Evolutionary conservation across 2,888 invertebrate genomes (phyloP).

Genomic region (Cepaea hortensis): DNA sequence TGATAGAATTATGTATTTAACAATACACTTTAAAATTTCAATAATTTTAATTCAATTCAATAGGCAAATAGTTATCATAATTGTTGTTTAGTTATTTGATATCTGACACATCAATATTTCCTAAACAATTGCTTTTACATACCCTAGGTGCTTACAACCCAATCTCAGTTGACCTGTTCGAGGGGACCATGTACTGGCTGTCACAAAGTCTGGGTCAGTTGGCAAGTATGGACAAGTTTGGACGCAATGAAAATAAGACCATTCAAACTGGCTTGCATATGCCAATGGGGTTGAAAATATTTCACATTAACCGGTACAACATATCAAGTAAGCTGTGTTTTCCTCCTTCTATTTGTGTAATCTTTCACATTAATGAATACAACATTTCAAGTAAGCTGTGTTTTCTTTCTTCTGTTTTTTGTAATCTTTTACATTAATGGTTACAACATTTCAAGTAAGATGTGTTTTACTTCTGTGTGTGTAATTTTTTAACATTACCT

Average conservation of each 20-base stretch:
- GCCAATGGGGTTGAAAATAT: constrained; percentile 88
- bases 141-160: constrained; percentile 83
- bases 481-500: too few relatives aligned
- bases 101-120: too few relatives aligned
- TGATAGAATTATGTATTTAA: too few relatives aligned
- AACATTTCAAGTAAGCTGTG: constrained; percentile 81
- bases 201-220: constrained; percentile 91
- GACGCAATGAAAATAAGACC: constrained; percentile 90
- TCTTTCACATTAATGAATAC: constrained; percentile 89
- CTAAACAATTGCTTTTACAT: too few relatives aligned
- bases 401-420: neutral
- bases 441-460: too few relatives aligned
- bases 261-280: constrained; percentile 89
- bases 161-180: constrained; percentile 93
- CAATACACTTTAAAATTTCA: too few relatives aligned
- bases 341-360: constrained; percentile 62
- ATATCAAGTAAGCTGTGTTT: constrained; percentile 77
- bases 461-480: too few relatives aligned
- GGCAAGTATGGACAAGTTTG: constrained; percentile 95
- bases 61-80: too few relatives aligned
- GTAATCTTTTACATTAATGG: too few relatives aligned
- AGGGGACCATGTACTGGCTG: constrained; percentile 94
- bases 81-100: too few relatives aligned
- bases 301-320: constrained; percentile 90
- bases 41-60: too few relatives aligned